Evolutionary conservation across 1,140 invertebrate species (phyloP).

Genomic region (Drosophila lowei): DNA sequence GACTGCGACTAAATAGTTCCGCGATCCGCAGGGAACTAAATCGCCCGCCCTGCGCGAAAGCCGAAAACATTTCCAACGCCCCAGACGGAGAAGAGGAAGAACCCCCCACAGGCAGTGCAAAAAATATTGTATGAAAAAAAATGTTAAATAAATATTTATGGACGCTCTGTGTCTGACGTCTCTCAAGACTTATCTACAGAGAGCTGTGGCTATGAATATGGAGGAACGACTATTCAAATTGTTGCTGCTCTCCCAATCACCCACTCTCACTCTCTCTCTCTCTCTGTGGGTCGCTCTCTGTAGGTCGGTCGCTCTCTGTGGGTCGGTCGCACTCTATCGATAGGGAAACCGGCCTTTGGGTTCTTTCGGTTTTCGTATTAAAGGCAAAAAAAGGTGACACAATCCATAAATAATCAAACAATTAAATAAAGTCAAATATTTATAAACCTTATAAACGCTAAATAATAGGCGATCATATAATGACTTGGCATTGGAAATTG

Average conservation of each 20-base stretch:
- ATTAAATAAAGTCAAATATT: conserved; percentile 49
- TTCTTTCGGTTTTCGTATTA: conserved; percentile 34
- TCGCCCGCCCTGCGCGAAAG: conserved; percentile 51
- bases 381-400: conserved; percentile 36
- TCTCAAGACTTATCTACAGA: conserved; percentile 62
- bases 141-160: conserved; percentile 74
- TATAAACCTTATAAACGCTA: conserved; percentile 49
- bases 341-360: too few species aligned
- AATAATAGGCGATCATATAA: conserved; percentile 52
- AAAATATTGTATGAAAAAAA: conserved; percentile 39
- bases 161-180: conserved; percentile 68
- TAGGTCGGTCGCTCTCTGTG: neutral
- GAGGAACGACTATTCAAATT: conserved; percentile 58
- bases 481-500: conserved; percentile 35
- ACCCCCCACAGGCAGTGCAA: conserved; percentile 31
- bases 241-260: conserved; percentile 26
- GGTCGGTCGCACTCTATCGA: too few species aligned
- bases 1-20: conserved; percentile 64
- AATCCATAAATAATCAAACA: conserved; percentile 45
- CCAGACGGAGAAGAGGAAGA: conserved; percentile 35
- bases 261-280: conserved; percentile 17
- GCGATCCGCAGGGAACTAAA: conserved; percentile 63
- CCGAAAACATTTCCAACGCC: conserved; percentile 64
- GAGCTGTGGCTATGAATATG: conserved; percentile 30
- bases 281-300: neutral